Conservation (phyloP, 2,113 vertebrate species). For the Neodontobutis hainanensis region DNA sequence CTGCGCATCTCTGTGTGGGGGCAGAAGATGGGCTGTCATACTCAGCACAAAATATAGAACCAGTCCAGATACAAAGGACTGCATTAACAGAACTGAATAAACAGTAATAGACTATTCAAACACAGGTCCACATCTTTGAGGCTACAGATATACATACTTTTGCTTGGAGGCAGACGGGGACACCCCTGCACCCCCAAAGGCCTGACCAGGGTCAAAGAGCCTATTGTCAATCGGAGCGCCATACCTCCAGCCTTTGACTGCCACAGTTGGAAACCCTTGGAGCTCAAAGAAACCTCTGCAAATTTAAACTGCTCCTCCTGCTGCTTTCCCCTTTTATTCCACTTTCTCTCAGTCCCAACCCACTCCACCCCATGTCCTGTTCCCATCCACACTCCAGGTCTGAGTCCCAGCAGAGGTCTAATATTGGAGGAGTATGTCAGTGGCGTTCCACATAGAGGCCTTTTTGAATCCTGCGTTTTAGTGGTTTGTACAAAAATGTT, state of each 20-base stretch:
- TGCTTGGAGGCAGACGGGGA: slow-evolving; percentile 74
- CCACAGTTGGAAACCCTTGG: slow-evolving; percentile 68
- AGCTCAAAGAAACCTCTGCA: slow-evolving; percentile 73
- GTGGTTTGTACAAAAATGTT: too few relatives aligned
- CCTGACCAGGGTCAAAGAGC: slow-evolving; percentile 74
- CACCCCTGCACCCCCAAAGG: slow-evolving; percentile 21
- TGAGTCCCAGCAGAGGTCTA: neutral
- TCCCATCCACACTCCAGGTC: slow-evolving; percentile 24
- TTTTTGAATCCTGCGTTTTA: too few relatives aligned
- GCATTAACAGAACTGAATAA: too few relatives aligned
- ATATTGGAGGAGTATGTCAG: too few relatives aligned
- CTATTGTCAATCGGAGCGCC: slow-evolving; percentile 78
- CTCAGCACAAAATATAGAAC: too few relatives aligned
- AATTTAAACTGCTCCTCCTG: slow-evolving; percentile 34
- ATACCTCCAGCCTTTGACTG: slow-evolving; percentile 72
- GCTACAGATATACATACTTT: slow-evolving; percentile 36
- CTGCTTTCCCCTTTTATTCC: slow-evolving; percentile 52
- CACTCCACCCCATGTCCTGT: neutral
- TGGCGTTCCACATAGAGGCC: too few relatives aligned
- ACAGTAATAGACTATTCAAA: too few relatives aligned
- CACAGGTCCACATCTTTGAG: too few relatives aligned
- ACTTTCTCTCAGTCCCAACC: slow-evolving; percentile 43
- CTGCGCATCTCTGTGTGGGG: too few relatives aligned
- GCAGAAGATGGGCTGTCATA: too few relatives aligned
- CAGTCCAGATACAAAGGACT: too few relatives aligned